A percentile compares a stretch with the other conserved stretches of the same genome.
phyloP scores from a whole-genome alignment of 2,113 vertebrate species.

The Leucosticte australis region DNA sequence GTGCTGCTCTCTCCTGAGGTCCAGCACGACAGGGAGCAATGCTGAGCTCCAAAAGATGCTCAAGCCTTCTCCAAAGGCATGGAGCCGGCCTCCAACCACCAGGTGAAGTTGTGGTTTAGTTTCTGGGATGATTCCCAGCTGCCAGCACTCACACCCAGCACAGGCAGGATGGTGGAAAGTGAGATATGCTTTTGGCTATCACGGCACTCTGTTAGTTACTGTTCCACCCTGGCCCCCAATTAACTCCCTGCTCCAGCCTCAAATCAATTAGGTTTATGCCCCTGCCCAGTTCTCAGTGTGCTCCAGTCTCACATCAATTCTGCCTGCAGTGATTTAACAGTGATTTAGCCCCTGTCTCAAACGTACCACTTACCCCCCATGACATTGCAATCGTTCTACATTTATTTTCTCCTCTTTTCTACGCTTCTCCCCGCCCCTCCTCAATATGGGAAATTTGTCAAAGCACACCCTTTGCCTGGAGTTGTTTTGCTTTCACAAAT shows the following conservation, averaged over 20 bases:
- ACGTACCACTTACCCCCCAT: constrained; percentile 58
- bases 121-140: not conserved
- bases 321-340: constrained; percentile 69
- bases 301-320: constrained; percentile 66
- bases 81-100: not conserved
- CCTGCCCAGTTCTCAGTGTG: constrained; percentile 64
- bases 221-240: constrained; percentile 66
- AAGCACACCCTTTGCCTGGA: constrained; percentile 45
- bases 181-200: constrained; percentile 65
- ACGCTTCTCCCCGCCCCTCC: constrained; percentile 20
- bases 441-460: constrained; percentile 46
- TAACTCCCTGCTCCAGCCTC: constrained; percentile 66
- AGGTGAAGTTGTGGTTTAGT: not conserved
- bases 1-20: not conserved
- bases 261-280: constrained; percentile 70
- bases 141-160: not conserved
- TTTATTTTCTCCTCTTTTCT: constrained; percentile 65
- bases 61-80: not conserved
- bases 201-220: constrained; percentile 46
- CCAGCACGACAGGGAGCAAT: rapidly evolving
- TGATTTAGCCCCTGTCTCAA: constrained; percentile 69
- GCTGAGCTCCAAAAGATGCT: not conserved
- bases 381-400: constrained; percentile 63
- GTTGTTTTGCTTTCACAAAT: constrained; percentile 61
- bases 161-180: not conserved